Evolutionary conservation across 2,888 invertebrate species (phyloP).

Genomic region (Euzophera pinguis): DNA sequence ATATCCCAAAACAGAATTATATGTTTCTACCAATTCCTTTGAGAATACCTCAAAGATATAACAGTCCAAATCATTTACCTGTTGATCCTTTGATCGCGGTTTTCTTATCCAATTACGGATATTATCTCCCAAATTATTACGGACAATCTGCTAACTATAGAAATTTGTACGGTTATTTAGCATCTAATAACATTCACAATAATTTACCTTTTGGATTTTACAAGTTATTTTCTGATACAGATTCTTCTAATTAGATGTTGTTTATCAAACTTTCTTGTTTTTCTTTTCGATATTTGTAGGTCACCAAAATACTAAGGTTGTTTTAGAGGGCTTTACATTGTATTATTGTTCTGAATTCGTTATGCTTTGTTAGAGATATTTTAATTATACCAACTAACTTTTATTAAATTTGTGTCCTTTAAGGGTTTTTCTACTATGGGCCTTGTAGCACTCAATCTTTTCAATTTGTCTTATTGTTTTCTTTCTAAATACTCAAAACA

Average conservation of each 20-base stretch:
- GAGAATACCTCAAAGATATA: constrained; percentile 50
- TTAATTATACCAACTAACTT: too few species aligned
- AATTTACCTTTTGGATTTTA: constrained; percentile 83
- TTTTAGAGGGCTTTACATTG: too few species aligned
- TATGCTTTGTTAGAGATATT: too few species aligned
- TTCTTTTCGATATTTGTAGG: not conserved
- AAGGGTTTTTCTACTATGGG: too few species aligned
- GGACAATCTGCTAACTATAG: constrained; percentile 54
- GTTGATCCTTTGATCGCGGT: constrained; percentile 81
- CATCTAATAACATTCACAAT: constrained; percentile 83
- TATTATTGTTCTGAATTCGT: too few species aligned
- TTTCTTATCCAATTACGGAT: constrained; percentile 82
- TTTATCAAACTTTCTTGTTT: constrained; percentile 5
- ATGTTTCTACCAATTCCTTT: constrained; percentile 28
- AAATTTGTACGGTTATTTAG: constrained; percentile 81
- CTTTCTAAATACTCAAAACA: too few species aligned
- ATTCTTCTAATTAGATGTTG: constrained; percentile 37
- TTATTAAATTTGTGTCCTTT: too few species aligned
- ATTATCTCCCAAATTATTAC: constrained; percentile 69
- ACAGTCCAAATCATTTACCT: constrained; percentile 77
- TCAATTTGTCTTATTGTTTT: too few species aligned
- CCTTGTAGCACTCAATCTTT: too few species aligned
- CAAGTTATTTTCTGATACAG: constrained; percentile 72
- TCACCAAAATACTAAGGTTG: not conserved
- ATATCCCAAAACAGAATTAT: constrained; percentile 21